phyloP scores from a whole-genome alignment of 53 echinoderm and acorn worm genomes.

The Holothuria leucospilota region DNA sequence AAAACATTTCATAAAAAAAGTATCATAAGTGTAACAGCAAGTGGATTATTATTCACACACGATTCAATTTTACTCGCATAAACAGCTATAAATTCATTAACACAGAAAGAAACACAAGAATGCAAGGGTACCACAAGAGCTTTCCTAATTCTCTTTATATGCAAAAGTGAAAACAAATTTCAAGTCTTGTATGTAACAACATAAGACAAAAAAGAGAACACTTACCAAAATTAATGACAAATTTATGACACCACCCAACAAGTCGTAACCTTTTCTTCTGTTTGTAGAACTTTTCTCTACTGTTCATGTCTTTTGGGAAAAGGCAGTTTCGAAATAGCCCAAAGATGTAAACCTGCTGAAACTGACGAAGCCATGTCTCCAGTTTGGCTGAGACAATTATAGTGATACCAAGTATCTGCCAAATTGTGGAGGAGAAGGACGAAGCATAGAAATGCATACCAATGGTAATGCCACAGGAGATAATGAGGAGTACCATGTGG shows the following conservation, averaged over 20 bases:
- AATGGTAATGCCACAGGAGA: slow-evolving; percentile 1
- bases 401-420: slow-evolving; percentile 71
- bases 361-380: slow-evolving; percentile 65
- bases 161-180: too few species aligned
- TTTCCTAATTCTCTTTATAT: too few species aligned
- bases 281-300: slow-evolving; percentile 63
- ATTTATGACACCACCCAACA: slow-evolving; percentile 65
- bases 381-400: slow-evolving; percentile 66
- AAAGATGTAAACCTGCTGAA: slow-evolving; percentile 81
- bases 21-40: neutral
- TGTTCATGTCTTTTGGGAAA: slow-evolving; percentile 74
- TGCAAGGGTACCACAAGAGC: too few species aligned
- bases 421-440: slow-evolving; percentile 21
- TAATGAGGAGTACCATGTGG: neutral
- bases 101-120: too few species aligned
- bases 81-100: too few species aligned
- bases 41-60: neutral
- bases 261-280: slow-evolving; percentile 69
- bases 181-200: too few species aligned
- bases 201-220: neutral
- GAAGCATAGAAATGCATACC: slow-evolving; percentile 42
- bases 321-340: slow-evolving; percentile 86
- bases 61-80: neutral
- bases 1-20: neutral
- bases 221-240: slow-evolving; percentile 80